Evolutionary conservation across 2,888 invertebrate genomes (phyloP), one percentile per base, ranked within the genome.

Genomic region (Marasmarcha lunaedactyla): DNA sequence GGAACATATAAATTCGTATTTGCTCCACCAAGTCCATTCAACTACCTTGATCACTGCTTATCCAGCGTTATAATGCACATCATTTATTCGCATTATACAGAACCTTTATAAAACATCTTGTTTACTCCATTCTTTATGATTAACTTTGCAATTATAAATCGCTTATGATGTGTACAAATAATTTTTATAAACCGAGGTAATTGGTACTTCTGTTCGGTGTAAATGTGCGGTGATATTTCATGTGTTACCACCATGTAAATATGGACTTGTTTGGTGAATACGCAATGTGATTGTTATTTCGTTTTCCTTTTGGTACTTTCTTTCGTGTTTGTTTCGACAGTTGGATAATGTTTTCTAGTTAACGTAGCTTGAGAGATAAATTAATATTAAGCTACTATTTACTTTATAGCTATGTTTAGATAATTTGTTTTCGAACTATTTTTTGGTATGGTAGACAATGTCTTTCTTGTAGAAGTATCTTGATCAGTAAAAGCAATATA

Each of bases 81-180:
- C 56, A 65, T 60, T 62, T 63, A 60, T 62, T 55, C 10, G 10
- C 30, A 10, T 30, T 30, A n/a, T 10, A 3, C 10, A 63, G 65
- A 61, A 56, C 66, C 63, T 66, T 70, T 65, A 69, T 48, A 57
- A 50, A 51, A 58, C 49, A 50, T 43, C 39, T 46, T 63, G 60
- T 67, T 69, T 68, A 63, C 63, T 66, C 62, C 59, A 57, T 62
- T 56, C 59, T 57, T 61, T 48, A 52, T 48, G 57, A 60, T 55
- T 52, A 57, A 54, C 51, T 49, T 46, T 46, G 52, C 63, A 63
- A 71, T 71, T 70, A 70, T 71, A 63, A 62, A 61, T 57, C 58
- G 60, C 58, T 70, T 66, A 71, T 48, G 55, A 57, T 57, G 55
- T 60, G 52, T 58, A 49, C 49, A 55, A 47, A 52, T 51, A 52